phyloP scores from a whole-genome alignment of 2,797 vertebrate genomes.

The Enteromius thamalakanensis region DNA sequence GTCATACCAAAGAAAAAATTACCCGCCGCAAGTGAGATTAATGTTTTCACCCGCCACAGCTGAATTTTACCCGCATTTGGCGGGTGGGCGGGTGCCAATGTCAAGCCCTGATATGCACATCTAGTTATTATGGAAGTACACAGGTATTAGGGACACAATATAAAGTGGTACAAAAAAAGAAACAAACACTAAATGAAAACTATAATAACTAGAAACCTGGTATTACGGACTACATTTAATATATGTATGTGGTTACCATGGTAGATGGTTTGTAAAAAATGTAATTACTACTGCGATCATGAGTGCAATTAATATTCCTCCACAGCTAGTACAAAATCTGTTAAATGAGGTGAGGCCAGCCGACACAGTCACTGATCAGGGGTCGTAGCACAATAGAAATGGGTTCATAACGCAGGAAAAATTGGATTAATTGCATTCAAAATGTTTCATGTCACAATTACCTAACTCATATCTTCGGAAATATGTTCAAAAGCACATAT shows the following conservation, averaged over 20 bases:
- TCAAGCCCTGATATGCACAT: no score
- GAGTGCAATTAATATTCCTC: not conserved
- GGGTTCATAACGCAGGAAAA: not conserved
- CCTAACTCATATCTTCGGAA: not conserved
- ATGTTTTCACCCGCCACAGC: no score
- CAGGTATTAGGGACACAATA: no score
- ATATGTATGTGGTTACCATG: not conserved
- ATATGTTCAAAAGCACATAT: not conserved
- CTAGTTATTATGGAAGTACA: no score
- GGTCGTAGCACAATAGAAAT: not conserved
- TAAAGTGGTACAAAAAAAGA: no score
- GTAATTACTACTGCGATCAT: not conserved
- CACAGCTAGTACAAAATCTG: constrained; percentile 16
- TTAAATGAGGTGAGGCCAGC: constrained; percentile 11
- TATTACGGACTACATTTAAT: not conserved
- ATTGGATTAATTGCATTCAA: constrained; percentile 1
- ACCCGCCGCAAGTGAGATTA: no score
- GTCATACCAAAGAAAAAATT: no score
- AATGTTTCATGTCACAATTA: constrained; percentile 8
- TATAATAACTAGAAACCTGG: not conserved
- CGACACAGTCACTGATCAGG: constrained; percentile 24
- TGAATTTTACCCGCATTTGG: no score
- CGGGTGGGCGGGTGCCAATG: no score
- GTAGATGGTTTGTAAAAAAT: constrained; percentile 1
- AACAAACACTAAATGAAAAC: not conserved